phyloP scores from a whole-genome alignment of 2,888 invertebrate genomes.

The Lamellibrachia columna region DNA sequence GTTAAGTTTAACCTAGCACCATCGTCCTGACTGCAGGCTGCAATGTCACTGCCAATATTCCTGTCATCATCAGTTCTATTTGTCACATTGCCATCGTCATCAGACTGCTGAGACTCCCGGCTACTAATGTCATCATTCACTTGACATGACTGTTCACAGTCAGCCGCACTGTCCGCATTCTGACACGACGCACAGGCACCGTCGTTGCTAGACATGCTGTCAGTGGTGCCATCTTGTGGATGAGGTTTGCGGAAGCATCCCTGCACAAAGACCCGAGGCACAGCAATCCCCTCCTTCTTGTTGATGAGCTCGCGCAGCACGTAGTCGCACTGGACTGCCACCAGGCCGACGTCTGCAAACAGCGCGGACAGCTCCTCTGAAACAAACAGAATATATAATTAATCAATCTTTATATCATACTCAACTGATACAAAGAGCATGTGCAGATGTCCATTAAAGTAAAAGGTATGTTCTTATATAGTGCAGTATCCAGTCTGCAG shows the following conservation, averaged over 20 bases:
- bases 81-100: neutral
- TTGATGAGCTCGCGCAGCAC: conserved; percentile 90
- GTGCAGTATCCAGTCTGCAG: no score
- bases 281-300: conserved; percentile 89
- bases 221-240: neutral
- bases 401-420: no score
- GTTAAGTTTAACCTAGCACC: neutral
- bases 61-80: conserved; percentile 1
- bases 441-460: no score
- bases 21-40: neutral
- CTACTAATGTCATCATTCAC: neutral
- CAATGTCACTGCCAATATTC: neutral
- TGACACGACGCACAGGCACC: neutral
- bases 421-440: no score
- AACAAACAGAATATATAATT: conserved; percentile 32
- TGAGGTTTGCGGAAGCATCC: conserved; percentile 65
- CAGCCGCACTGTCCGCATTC: neutral
- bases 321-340: conserved; percentile 77
- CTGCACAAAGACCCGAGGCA: conserved; percentile 92
- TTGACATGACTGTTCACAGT: neutral
- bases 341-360: conserved; percentile 78
- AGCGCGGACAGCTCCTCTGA: conserved; percentile 76
- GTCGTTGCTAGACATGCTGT: neutral
- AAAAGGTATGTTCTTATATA: no score
- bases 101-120: neutral